Conservation (phyloP, 2,797 vertebrate species). For the Coccyzus lansbergi region DNA sequence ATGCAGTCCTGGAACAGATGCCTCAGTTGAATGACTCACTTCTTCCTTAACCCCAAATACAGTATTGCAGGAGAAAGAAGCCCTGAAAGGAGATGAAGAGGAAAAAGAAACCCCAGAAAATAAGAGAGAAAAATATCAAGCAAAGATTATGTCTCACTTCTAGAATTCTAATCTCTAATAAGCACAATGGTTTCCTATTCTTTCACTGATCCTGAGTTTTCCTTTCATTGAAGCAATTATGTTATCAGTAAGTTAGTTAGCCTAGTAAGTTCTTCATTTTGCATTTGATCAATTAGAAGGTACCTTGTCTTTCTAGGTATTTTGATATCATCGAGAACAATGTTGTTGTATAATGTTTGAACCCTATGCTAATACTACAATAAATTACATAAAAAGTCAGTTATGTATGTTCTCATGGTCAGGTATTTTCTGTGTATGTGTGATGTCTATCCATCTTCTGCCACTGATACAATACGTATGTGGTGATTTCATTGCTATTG, state of each 20-base stretch:
- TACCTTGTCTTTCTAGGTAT: not conserved
- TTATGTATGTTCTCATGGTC: not conserved
- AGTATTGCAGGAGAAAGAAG: not conserved
- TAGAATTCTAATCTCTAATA: not conserved
- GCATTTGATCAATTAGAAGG: not conserved
- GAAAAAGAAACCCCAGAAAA: not conserved
- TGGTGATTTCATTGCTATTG: not conserved
- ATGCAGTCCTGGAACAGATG: not conserved
- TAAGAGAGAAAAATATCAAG: fast-evolving
- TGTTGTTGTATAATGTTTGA: not conserved
- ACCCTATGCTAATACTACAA: not conserved
- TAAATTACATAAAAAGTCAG: too few relatives aligned
- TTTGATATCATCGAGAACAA: not conserved
- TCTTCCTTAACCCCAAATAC: not conserved
- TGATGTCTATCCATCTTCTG: not conserved
- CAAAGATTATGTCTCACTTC: not conserved
- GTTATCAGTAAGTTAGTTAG: not conserved
- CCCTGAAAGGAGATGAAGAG: not conserved
- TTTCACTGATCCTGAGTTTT: not conserved
- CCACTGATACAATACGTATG: not conserved
- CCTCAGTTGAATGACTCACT: not conserved
- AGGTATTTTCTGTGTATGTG: not conserved
- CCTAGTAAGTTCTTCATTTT: not conserved
- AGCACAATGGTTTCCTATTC: not conserved
- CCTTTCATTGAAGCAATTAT: not conserved